Conservation (phyloP, 2,888 invertebrate species). For the Yponomeuta sedellus region DNA sequence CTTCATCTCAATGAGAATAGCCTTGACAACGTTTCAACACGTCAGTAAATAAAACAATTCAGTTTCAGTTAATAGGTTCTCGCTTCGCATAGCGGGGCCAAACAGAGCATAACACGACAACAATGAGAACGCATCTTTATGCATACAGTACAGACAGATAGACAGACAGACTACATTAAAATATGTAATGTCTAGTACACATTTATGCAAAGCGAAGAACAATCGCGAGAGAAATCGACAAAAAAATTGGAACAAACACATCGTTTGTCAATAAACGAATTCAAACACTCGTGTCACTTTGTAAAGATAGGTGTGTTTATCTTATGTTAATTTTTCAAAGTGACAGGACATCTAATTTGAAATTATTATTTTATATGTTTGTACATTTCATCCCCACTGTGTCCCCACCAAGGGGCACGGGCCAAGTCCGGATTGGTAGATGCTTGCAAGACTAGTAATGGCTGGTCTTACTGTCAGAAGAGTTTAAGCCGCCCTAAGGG, state of each 20-base stretch:
- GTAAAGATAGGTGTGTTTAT: no score
- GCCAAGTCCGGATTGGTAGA: no score
- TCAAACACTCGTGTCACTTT: no score
- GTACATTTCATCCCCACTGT: no score
- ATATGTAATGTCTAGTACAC: constrained; percentile 4
- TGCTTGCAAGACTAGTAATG: no score
- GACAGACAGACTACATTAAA: constrained; percentile 8
- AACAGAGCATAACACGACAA: constrained; percentile 13
- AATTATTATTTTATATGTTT: no score
- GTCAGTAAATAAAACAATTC: constrained; percentile 8
- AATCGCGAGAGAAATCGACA: constrained; percentile 10
- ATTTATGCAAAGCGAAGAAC: constrained; percentile 4
- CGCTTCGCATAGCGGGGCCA: background rate
- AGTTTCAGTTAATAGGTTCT: constrained; percentile 4
- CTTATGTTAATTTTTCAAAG: no score
- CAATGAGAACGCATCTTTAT: constrained; percentile 15
- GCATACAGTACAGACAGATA: constrained; percentile 7
- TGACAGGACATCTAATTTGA: no score
- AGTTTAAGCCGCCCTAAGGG: no score
- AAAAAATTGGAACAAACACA: background rate
- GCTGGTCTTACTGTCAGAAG: no score
- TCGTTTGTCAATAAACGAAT: no score
- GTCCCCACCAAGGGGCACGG: no score
- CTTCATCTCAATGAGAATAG: background rate
- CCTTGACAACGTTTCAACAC: background rate